Evolutionary conservation across 1,140 invertebrate species (phyloP).

Genomic region (Cydia pomonella): DNA sequence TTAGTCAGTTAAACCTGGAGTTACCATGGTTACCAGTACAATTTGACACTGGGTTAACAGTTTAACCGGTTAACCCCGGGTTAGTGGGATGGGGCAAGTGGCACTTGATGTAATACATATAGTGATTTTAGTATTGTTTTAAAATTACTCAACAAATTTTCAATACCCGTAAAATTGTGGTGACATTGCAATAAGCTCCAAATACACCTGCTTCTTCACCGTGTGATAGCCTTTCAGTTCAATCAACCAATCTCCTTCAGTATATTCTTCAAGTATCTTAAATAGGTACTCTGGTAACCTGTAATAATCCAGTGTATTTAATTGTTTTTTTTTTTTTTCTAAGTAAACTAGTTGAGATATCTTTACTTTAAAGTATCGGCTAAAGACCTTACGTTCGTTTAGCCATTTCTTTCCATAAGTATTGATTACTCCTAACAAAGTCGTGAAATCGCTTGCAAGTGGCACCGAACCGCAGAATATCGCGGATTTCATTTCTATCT

Average conservation of each 20-base stretch:
- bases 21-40: no score
- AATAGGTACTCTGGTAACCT: constrained; percentile 43
- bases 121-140: no score
- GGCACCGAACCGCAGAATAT: constrained; percentile 48
- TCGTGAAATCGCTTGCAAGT: constrained; percentile 53
- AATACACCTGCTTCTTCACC: constrained; percentile 40
- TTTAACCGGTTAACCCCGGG: no score
- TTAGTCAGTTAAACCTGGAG: no score
- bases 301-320: constrained; percentile 34
- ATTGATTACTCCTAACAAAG: constrained; percentile 44
- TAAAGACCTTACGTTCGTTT: constrained; percentile 47
- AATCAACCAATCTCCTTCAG: constrained; percentile 43
- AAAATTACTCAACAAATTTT: no score
- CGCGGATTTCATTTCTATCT: constrained; percentile 41
- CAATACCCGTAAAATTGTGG: constrained; percentile 54
- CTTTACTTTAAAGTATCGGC: neutral
- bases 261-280: constrained; percentile 38
- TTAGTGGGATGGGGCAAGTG: no score
- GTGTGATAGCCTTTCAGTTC: constrained; percentile 42
- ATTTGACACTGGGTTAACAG: no score
- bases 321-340: constrained; percentile 14
- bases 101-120: no score
- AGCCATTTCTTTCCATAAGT: constrained; percentile 52
- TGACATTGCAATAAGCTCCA: constrained; percentile 48
- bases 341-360: neutral